Evolutionary conservation across 2,888 invertebrate genomes (phyloP), one percentile per base, ranked within the genome.

Genomic region (Panopea generosa): DNA sequence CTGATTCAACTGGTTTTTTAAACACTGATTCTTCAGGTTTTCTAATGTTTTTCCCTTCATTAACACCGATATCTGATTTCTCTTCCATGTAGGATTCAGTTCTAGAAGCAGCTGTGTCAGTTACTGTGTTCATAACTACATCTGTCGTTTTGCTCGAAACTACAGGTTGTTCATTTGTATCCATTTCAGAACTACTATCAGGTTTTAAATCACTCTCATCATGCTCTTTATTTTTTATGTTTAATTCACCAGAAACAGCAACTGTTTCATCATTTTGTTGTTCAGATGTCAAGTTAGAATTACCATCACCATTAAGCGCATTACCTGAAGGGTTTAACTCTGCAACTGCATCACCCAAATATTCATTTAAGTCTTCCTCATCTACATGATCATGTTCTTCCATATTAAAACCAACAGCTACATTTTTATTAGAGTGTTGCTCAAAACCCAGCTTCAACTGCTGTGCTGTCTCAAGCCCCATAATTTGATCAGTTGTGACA

Each of bases 331-430:
- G 18, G 22, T 45, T 7, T 20, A 22, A 2, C 1, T 45, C 26
- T 52, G 24, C 29, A 9, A 18, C 68, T 1, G 75, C 59, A 49
- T 84, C 74, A 56, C 63, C 73, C 4, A 88, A 73, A 65, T 88
- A 89, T 45, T 79, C 79, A 60, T 84, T 82, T n/a, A 88, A 47
- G 52, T 85, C 85, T 26, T 71, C 62, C 18, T 85, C 84, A 68
- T 85, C 80, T 18, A 86, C 33, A 43, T 84, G 73, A 45, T 61
- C 61, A 52, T 83, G 77, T 18, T 72, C 77, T 20, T 60, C 52
- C 40, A 69, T 73, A 67, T 61, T 68, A 68, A 77, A 77, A 29
- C 77, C 77, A 4, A 77, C 72, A 83, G 77, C 59, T 24, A 24
- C 11, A 26, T 52, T 52, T 78, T 82, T 24, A 40, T 49, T 22